These are phyloP conservation scores for Barbus barbus DNA, from an alignment of 2,113 vertebrate genomes.

Conservation along the genomic window DNA sequence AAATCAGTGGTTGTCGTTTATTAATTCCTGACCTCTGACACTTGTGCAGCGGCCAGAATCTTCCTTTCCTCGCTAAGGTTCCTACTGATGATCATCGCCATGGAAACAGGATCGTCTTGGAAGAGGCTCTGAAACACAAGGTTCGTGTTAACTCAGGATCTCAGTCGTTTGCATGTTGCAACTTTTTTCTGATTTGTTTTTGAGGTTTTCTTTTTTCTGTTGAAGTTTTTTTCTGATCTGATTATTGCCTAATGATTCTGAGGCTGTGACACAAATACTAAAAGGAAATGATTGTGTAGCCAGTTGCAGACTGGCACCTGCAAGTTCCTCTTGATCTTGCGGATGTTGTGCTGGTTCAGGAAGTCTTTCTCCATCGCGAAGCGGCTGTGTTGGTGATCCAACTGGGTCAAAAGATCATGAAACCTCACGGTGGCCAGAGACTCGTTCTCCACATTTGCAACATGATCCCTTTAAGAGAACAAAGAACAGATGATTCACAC, in stretches of 20 bases:
- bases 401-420: slow-evolving; percentile 91
- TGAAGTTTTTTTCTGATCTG: not conserved
- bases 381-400: slow-evolving; percentile 94
- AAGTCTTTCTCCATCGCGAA: slow-evolving; percentile 95
- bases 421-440: slow-evolving; percentile 89
- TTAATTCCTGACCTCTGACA: slow-evolving; percentile 73
- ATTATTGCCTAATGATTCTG: not conserved
- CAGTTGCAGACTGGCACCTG: slow-evolving; percentile 75
- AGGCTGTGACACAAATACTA: not conserved
- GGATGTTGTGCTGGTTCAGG: slow-evolving; percentile 94
- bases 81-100: slow-evolving; percentile 92
- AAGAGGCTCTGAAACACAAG: slow-evolving; percentile 81
- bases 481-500: not conserved
- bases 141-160: not conserved
- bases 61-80: slow-evolving; percentile 91
- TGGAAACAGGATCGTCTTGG: slow-evolving; percentile 88
- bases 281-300: not conserved
- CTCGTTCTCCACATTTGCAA: slow-evolving; percentile 76
- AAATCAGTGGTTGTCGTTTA: not conserved
- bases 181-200: too few relatives aligned
- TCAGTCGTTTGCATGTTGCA: not conserved
- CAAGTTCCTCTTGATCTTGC: slow-evolving; percentile 96
- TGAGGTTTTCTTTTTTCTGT: too few relatives aligned
- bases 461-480: slow-evolving; percentile 82
- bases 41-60: slow-evolving; percentile 80